These are phyloP conservation scores for Leptopilina drosophilae DNA, from an alignment of 2,888 invertebrate genomes.

Conservation along the genomic window DNA sequence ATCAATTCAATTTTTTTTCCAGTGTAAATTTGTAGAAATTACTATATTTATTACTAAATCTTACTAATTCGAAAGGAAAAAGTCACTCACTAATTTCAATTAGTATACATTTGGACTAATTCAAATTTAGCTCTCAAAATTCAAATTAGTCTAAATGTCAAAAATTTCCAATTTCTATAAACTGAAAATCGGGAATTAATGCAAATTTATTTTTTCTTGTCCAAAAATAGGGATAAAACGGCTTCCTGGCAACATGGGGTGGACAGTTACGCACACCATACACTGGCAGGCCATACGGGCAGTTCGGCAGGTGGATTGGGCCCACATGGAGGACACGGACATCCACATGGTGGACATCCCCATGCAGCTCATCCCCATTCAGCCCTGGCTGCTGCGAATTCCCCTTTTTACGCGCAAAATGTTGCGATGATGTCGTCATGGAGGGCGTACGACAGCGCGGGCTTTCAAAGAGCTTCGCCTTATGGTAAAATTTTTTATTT, in stretches of 20 bases:
- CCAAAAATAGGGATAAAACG: slow-evolving; percentile 71
- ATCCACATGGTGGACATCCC: slow-evolving; percentile 71
- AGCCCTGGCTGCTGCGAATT: slow-evolving; percentile 78
- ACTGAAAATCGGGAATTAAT: no score
- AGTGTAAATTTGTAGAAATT: no score
- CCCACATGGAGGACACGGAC: slow-evolving; percentile 68
- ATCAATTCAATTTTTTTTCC: no score
- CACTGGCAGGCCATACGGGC: slow-evolving; percentile 72
- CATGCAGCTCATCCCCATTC: slow-evolving; percentile 80
- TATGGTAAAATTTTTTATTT: slow-evolving; percentile 80
- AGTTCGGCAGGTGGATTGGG: slow-evolving; percentile 71
- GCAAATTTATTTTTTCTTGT: no score
- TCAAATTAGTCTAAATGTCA: no score
- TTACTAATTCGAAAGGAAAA: no score
- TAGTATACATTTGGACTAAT: no score
- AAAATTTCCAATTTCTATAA: no score
- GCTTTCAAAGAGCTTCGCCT: slow-evolving; percentile 89
- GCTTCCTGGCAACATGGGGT: slow-evolving; percentile 76
- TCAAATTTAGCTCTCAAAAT: no score
- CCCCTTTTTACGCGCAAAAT: slow-evolving; percentile 89
- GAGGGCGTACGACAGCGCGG: slow-evolving; percentile 85
- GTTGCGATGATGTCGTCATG: slow-evolving; percentile 88
- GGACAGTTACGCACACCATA: slow-evolving; percentile 74
- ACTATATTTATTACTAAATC: no score
- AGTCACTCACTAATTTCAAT: no score